A percentile compares a stretch with the other conserved stretches of the same genome.
Evolutionary conservation across 2,888 invertebrate species (phyloP).

Genomic region (Leptinotarsa tumamoca): DNA sequence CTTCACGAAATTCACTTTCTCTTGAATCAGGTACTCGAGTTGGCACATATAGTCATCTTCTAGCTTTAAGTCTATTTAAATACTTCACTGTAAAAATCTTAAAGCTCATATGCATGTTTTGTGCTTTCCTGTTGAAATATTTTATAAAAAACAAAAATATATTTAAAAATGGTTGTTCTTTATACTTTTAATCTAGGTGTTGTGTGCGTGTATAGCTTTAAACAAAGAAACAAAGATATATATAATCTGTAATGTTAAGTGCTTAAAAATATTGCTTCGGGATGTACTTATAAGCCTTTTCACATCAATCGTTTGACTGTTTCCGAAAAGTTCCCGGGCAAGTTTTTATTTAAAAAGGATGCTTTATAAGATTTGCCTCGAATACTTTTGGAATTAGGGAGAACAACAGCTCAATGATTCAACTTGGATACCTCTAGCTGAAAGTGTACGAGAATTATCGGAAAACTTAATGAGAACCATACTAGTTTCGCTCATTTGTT

Average conservation of each 20-base stretch:
- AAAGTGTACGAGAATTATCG: conserved; percentile 54
- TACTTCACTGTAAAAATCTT: conserved; percentile 56
- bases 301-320: conserved; percentile 39
- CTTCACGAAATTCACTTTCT: conserved; percentile 39
- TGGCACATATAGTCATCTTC: conserved; percentile 37
- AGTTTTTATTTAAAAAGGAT: conserved; percentile 39
- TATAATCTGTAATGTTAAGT: conserved; percentile 44
- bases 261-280: conserved; percentile 48
- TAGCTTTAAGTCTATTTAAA: conserved; percentile 49
- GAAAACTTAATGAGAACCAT: conserved; percentile 45
- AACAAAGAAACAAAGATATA: conserved; percentile 42
- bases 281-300: conserved; percentile 53
- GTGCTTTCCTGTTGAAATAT: conserved; percentile 63
- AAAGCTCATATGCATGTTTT: conserved; percentile 61
- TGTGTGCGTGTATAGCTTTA: conserved; percentile 65
- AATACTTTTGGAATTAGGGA: conserved; percentile 39
- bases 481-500: conserved; percentile 43
- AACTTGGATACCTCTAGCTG: conserved; percentile 54
- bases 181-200: conserved; percentile 66
- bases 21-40: conserved; percentile 46
- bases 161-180: conserved; percentile 63
- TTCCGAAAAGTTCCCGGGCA: conserved; percentile 36
- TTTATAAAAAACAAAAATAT: conserved; percentile 60
- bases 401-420: conserved; percentile 55
- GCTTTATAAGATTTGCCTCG: conserved; percentile 35